Conservation (phyloP, 2,888 invertebrate species). For the Lathronympha strigana region DNA sequence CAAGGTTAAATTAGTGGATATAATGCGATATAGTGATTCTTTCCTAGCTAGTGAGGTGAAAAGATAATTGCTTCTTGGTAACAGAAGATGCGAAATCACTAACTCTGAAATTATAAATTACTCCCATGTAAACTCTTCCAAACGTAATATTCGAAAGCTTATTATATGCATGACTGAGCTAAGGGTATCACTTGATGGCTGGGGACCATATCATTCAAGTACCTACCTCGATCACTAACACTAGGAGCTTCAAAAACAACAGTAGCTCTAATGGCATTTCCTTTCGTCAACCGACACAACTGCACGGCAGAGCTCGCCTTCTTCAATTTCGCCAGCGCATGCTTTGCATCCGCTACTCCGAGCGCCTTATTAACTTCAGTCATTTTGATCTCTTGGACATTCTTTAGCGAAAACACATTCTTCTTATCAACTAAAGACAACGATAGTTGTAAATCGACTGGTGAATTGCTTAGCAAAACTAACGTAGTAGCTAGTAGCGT, state of each 20-base stretch:
- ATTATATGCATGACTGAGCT: too few species aligned
- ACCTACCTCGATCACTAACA: constrained; percentile 20
- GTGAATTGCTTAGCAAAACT: constrained; percentile 71
- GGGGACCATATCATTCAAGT: not conserved
- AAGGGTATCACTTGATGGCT: too few species aligned
- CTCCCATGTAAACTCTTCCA: too few species aligned
- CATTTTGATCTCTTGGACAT: constrained; percentile 72
- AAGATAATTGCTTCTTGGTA: too few species aligned
- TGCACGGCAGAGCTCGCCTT: constrained; percentile 64
- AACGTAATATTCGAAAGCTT: too few species aligned
- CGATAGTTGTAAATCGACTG: constrained; percentile 67
- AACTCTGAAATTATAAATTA: too few species aligned
- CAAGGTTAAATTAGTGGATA: too few species aligned
- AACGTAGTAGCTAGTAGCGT: constrained; percentile 60
- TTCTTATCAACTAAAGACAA: constrained; percentile 64
- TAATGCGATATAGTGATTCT: too few species aligned
- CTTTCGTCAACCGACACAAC: constrained; percentile 67
- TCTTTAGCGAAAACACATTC: constrained; percentile 65
- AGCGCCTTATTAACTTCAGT: constrained; percentile 69
- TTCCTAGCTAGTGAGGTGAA: too few species aligned
- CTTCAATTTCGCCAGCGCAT: constrained; percentile 52
- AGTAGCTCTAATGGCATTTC: constrained; percentile 70
- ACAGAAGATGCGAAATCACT: too few species aligned
- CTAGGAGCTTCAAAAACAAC: constrained; percentile 67
- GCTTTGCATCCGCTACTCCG: constrained; percentile 61